phyloP scores from a whole-genome alignment of 2,113 vertebrate species.

The Thalassarche chlororhynchos region DNA sequence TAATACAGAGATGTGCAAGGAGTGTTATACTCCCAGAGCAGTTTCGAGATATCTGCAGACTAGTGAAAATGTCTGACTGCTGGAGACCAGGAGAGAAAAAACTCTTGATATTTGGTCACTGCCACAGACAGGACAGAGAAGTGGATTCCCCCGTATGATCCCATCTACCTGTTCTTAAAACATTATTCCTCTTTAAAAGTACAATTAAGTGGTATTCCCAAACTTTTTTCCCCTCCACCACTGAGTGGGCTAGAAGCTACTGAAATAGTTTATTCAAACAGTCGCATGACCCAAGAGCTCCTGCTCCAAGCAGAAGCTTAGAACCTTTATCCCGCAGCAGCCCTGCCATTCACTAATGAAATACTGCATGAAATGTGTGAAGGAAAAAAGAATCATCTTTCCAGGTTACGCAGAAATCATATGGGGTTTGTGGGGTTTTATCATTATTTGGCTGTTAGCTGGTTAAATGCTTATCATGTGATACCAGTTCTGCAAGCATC shows the following conservation, averaged over 20 bases:
- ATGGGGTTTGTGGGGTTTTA: background rate
- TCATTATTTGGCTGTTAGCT: background rate
- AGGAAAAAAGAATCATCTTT: background rate
- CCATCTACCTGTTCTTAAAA: background rate
- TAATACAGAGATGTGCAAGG: background rate
- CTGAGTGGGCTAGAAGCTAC: background rate
- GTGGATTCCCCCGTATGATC: rapidly evolving
- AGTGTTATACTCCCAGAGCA: background rate
- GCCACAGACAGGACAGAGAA: background rate
- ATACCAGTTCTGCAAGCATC: background rate
- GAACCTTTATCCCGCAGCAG: background rate
- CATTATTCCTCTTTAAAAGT: background rate
- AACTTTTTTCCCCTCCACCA: background rate
- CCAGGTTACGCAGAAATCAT: background rate
- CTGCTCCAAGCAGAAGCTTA: background rate
- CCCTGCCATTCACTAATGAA: background rate
- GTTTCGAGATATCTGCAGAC: background rate
- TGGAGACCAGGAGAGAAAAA: background rate
- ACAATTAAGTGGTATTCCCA: background rate
- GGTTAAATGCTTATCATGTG: background rate
- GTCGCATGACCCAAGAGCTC: background rate
- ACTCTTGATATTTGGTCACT: background rate
- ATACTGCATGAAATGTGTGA: background rate
- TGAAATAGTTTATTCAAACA: background rate
- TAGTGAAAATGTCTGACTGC: background rate